Base-by-base conservation (phyloP, 2,888 invertebrate species). In the Clanis bilineata region DNA sequence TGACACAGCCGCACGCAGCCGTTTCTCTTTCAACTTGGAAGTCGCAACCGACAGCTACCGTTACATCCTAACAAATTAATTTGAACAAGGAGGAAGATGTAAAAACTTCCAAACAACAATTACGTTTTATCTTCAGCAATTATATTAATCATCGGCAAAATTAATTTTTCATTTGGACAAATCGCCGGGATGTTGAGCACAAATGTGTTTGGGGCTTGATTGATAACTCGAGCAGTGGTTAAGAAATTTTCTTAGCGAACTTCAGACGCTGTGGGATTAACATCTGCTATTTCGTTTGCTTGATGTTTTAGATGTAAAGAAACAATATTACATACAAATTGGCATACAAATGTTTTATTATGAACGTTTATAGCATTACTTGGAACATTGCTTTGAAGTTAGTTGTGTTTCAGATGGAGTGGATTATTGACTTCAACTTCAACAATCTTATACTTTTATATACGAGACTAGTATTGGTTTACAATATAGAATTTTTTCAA, bases 161-260 rank as follows among this genome's bases (percentile, higher is more conserved):
- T 90, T 89, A 90, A 92, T 92, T 90, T 91, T 90, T 90, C 92
- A 90, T 90, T 90, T 85, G 86, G 83, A 90, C 90, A 88, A 91
- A 92, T 92, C 87, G 81, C 84, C 78, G 82, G 83, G 85, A 84
- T 85, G 83, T 82, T 75, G 79, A 72, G 62, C 83, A 82, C 83
- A 83, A 87, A 88, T 87, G 85, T 85, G 83, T 88, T 85, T 81
- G 77, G 77, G 74, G 74, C 79, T 83, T 88, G 88, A 88, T 88
- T 84, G 86, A 91, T 90, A 82, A 74, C 74, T 76, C 58, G 65
- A 73, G 72, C 73, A 79, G 76, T 67, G 65, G 77, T 77, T 81
- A 82, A 80, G 77, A 79, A 41, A 76, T 80, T 79, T 73, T 67
- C 70, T 67, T 68, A 71, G 66, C 63, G 65, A 64, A 57, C 57